These are phyloP conservation scores for Solea solea DNA, from an alignment of 2,113 vertebrate genomes.

Conservation along the genomic window DNA sequence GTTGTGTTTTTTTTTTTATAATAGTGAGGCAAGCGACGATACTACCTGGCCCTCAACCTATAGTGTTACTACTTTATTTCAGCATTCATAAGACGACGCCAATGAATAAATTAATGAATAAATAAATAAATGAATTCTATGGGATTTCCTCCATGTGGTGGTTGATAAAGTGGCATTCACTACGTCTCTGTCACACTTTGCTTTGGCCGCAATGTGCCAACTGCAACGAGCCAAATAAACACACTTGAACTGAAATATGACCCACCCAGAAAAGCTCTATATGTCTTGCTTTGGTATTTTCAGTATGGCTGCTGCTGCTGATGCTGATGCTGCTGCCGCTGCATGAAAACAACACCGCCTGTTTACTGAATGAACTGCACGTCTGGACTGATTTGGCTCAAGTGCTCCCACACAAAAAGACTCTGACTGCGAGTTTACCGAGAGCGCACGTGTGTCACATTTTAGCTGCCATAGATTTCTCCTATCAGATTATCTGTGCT, in stretches of 20 bases:
- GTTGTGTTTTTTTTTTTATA: too few species aligned
- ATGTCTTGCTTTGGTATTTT: conserved; percentile 41
- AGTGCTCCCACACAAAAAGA: background rate
- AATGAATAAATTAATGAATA: too few species aligned
- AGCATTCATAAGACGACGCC: too few species aligned
- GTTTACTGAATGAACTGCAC: background rate
- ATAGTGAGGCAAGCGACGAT: too few species aligned
- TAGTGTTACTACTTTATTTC: too few species aligned
- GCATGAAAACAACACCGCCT: too few species aligned
- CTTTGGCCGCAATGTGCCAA: conserved; percentile 52
- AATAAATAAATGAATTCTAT: background rate
- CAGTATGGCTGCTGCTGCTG: background rate
- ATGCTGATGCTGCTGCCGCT: background rate
- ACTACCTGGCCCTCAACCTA: too few species aligned
- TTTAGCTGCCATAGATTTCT: background rate
- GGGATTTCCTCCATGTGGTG: conserved; percentile 39
- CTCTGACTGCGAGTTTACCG: background rate
- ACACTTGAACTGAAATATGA: conserved; percentile 60
- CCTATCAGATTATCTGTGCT: background rate
- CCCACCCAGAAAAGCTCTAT: conserved; percentile 49
- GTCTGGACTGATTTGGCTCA: background rate
- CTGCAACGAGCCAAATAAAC: conserved; percentile 58
- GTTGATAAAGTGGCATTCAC: conserved; percentile 57
- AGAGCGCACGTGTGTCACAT: background rate
- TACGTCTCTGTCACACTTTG: conserved; percentile 66